These are phyloP conservation scores for Plecotus auritus DNA, from an alignment of 2,113 vertebrate species.

Conservation along the genomic window DNA sequence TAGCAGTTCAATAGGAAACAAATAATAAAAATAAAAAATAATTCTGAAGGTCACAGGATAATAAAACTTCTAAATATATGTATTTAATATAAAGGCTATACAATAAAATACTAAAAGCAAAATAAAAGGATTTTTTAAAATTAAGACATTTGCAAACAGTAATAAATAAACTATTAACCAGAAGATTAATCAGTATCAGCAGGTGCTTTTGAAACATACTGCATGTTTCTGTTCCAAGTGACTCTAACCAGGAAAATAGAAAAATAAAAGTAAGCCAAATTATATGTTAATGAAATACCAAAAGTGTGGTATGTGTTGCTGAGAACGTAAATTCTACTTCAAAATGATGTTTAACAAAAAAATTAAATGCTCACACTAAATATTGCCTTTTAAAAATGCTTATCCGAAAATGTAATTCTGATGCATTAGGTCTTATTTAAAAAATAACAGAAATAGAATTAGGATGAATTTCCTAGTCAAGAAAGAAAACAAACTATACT, in stretches of 20 bases:
- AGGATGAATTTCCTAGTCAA: neutral
- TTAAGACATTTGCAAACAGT: conserved; percentile 43
- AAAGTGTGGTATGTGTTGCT: neutral
- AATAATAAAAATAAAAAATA: neutral
- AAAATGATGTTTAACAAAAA: conserved; percentile 47
- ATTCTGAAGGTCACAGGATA: conserved; percentile 7
- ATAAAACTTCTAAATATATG: conserved; percentile 31
- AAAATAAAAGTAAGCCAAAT: conserved; percentile 60
- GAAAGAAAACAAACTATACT: conserved; percentile 18
- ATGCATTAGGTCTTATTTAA: neutral
- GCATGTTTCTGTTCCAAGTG: conserved; percentile 20
- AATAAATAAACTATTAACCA: conserved; percentile 28
- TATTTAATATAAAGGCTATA: neutral
- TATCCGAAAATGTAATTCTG: conserved; percentile 26
- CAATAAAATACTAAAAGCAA: neutral
- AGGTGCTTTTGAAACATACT: conserved; percentile 37
- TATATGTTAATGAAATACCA: conserved; percentile 53
- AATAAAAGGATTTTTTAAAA: conserved; percentile 43
- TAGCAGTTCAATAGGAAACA: neutral
- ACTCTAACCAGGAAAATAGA: conserved; percentile 41
- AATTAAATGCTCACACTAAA: neutral
- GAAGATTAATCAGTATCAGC: conserved; percentile 6
- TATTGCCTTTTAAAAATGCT: conserved; percentile 6
- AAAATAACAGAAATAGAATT: conserved; percentile 22
- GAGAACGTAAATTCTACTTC: conserved; percentile 29